Conservation (phyloP, 2,113 vertebrate species). For the Nothoprocta perdicaria region DNA sequence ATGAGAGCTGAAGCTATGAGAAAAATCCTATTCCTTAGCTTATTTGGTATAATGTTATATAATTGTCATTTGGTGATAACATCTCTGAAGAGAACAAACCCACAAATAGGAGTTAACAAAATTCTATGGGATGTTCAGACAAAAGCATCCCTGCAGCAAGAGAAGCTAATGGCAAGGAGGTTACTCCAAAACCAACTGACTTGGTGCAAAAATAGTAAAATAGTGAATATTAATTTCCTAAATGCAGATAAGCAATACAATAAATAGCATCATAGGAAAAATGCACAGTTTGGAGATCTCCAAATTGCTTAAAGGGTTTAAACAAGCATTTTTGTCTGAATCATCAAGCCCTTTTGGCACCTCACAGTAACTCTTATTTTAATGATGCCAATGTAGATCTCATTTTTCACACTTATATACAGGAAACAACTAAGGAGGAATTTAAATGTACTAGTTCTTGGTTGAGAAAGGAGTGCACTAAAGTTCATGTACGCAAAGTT, state of each 20-base stretch:
- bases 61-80: background rate
- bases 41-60: rapidly evolving
- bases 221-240: too few species aligned
- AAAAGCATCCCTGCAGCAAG: background rate
- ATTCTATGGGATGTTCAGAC: background rate
- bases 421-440: background rate
- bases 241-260: background rate
- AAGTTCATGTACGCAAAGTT: rapidly evolving
- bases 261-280: background rate
- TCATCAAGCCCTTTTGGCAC: background rate
- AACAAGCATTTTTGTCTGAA: background rate
- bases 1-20: background rate
- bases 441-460: rapidly evolving
- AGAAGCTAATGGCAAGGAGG: background rate
- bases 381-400: background rate
- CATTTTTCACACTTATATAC: background rate
- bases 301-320: rapidly evolving
- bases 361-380: background rate
- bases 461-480: rapidly evolving
- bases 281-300: background rate
- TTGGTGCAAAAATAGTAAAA: background rate
- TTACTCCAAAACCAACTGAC: background rate
- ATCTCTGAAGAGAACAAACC: background rate
- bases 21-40: background rate
- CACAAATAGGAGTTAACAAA: rapidly evolving